Percentiles rank a stretch among this genome's conserved stretches.
These are phyloP conservation scores for Gracilinanus agilis DNA, from an alignment of 2,113 vertebrate species.

Conservation along the genomic window DNA sequence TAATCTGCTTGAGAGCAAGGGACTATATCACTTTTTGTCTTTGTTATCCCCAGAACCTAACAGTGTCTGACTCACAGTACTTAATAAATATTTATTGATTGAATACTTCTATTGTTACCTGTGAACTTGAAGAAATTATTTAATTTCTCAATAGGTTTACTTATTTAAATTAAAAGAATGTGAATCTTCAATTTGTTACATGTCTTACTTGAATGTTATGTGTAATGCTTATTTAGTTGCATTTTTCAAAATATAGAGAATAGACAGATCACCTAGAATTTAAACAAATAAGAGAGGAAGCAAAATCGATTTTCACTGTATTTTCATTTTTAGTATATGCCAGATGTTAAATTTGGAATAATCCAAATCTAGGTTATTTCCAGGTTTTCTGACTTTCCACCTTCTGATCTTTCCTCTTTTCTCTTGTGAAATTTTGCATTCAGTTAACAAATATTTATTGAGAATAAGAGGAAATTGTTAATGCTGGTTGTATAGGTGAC, in stretches of 20 bases:
- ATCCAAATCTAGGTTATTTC: neutral
- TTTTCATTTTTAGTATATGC: neutral
- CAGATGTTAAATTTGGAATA: neutral
- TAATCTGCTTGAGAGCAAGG: neutral
- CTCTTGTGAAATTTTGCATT: neutral
- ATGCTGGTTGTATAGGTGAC: neutral
- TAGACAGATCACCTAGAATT: neutral
- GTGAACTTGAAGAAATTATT: neutral
- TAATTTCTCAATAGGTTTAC: neutral
- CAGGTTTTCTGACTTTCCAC: neutral
- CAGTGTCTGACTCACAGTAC: neutral
- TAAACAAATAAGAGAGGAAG: neutral
- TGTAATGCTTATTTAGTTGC: neutral
- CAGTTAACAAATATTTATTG: neutral
- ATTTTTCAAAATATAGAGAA: neutral
- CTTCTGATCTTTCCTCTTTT: neutral
- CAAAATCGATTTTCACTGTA: neutral
- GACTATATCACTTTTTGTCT: neutral
- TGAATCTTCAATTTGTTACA: neutral
- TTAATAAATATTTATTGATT: neutral
- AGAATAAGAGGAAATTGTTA: neutral
- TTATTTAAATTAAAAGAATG: neutral
- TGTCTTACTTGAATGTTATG: neutral
- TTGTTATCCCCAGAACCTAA: neutral
- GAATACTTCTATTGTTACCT: neutral